These are phyloP conservation scores for Xiphophorus hellerii DNA, from an alignment of 2,113 vertebrate species.

Conservation along the genomic window DNA sequence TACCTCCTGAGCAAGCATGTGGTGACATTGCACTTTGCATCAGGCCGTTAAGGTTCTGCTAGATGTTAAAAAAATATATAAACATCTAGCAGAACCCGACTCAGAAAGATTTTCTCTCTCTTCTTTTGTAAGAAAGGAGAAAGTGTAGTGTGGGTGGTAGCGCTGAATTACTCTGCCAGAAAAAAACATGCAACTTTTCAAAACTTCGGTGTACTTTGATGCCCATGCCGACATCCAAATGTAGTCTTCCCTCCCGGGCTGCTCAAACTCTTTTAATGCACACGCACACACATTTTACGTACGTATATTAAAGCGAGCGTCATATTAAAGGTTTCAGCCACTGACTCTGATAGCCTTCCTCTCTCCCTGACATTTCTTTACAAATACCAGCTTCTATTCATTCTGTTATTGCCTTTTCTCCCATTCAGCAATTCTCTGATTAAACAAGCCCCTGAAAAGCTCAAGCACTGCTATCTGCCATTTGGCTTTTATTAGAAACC, in stretches of 20 bases:
- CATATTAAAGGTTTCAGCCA: slow-evolving; percentile 61
- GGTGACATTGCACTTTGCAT: neutral
- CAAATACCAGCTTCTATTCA: slow-evolving; percentile 78
- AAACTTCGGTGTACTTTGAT: neutral
- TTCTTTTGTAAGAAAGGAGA: neutral
- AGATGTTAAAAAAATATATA: no score
- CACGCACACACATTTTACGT: slow-evolving; percentile 52
- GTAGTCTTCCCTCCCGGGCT: slow-evolving; percentile 22
- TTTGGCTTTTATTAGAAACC: slow-evolving; percentile 78
- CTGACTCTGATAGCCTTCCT: slow-evolving; percentile 61
- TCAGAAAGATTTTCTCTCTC: neutral
- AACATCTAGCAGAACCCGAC: no score
- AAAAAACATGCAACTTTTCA: neutral
- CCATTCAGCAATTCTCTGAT: slow-evolving; percentile 70
- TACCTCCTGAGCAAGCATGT: neutral
- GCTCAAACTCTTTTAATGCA: slow-evolving; percentile 34
- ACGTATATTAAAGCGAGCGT: slow-evolving; percentile 59
- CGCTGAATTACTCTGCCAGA: neutral
- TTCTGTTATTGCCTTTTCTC: slow-evolving; percentile 73
- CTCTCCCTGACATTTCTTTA: slow-evolving; percentile 78
- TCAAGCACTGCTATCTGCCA: slow-evolving; percentile 70
- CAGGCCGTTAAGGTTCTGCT: neutral
- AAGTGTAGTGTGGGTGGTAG: neutral
- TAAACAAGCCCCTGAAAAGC: slow-evolving; percentile 70
- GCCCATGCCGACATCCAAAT: neutral